A percentile compares a stretch with the other conserved stretches of the same genome.
Conservation (phyloP, 1,140 invertebrate genomes). For the Lycorma delicatula region DNA sequence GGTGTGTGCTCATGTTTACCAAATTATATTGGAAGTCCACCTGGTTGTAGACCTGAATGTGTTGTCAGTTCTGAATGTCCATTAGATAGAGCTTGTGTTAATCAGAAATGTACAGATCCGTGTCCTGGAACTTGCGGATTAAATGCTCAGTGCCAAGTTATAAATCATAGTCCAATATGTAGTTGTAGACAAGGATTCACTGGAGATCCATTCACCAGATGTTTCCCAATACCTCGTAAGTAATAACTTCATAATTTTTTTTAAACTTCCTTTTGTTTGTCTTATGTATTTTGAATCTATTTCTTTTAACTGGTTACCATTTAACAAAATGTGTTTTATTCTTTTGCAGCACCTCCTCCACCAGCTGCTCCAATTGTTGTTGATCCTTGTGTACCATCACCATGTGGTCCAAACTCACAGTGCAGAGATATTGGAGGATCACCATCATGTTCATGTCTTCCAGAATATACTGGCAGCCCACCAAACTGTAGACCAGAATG, state of each 20-base stretch:
- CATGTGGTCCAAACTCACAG: slow-evolving; percentile 44
- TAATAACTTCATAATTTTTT: too few relatives aligned
- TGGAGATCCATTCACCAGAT: slow-evolving; percentile 59
- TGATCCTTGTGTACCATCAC: slow-evolving; percentile 44
- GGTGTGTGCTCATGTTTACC: slow-evolving; percentile 44
- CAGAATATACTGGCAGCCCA: slow-evolving; percentile 37
- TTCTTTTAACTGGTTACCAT: too few relatives aligned
- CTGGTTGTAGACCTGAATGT: slow-evolving; percentile 44
- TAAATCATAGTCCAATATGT: slow-evolving; percentile 70
- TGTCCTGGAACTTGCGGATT: slow-evolving; percentile 45
- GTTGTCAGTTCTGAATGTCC: slow-evolving; percentile 41
- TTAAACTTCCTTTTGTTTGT: too few relatives aligned
- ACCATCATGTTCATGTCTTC: slow-evolving; percentile 37
- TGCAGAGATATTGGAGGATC: slow-evolving; percentile 39
- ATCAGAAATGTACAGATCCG: slow-evolving; percentile 43
- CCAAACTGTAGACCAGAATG: slow-evolving; percentile 43
- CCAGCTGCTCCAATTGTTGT: slow-evolving; percentile 17
- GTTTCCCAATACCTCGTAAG: slow-evolving; percentile 29
- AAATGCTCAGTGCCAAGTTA: slow-evolving; percentile 55
- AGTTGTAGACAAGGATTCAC: slow-evolving; percentile 53
- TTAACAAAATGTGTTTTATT: too few relatives aligned
- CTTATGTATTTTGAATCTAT: too few relatives aligned
- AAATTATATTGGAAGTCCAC: slow-evolving; percentile 41
- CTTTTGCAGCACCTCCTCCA: slow-evolving; percentile 23
- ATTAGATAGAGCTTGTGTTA: slow-evolving; percentile 39